Evolutionary conservation across 2,888 invertebrate species (phyloP), one percentile per base, ranked within the genome.

Genomic region (Helobdella robusta): DNA sequence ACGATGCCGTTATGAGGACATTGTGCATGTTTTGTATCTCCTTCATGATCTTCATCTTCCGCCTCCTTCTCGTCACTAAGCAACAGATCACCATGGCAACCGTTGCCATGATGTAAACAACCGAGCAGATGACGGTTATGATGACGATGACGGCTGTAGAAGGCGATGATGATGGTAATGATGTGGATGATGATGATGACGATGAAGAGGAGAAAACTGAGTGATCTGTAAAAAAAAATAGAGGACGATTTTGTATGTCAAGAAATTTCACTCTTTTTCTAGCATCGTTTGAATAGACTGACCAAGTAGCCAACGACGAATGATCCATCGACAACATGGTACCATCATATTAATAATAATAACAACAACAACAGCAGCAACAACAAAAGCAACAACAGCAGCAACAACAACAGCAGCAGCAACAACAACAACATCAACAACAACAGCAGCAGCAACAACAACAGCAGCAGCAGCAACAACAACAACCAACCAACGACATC

Each of bases 31-130:
- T n/a, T 30, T 32, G 28, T 8, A 56, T 56, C 28, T 56, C 56
- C 15, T 56, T 50, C 52, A 56, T 56, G 30, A 56, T 56, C 56
- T 30, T 56, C 56, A 6, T 56, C 56, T 56, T 56, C 56, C 28
- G 28, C 56, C 28, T 56, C 56, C 56, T 56, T 32, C 56, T 56
- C 56, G 30, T 56, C 11, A 30, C 28, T 4, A 56, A 25, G 28
- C 56, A 56, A 11, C 32, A 56, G 3, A 28, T 56, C 23, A 56
- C 56, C 56, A 56, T 1, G 56, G 28, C 56, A 30, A 56, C 56
- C 56, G 32, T 56, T 28, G 32, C 25, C 5, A n/a, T 32, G 5
- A 56, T 1, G 56, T 56, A 56, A 28, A 11, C 56, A 1, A 56
- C 28, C 3, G 32, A 30, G 56, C 56, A 56, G 32, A 28, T n/a